These are phyloP conservation scores for Fregata magnificens DNA, from an alignment of 2,113 vertebrate species.

Conservation along the genomic window DNA sequence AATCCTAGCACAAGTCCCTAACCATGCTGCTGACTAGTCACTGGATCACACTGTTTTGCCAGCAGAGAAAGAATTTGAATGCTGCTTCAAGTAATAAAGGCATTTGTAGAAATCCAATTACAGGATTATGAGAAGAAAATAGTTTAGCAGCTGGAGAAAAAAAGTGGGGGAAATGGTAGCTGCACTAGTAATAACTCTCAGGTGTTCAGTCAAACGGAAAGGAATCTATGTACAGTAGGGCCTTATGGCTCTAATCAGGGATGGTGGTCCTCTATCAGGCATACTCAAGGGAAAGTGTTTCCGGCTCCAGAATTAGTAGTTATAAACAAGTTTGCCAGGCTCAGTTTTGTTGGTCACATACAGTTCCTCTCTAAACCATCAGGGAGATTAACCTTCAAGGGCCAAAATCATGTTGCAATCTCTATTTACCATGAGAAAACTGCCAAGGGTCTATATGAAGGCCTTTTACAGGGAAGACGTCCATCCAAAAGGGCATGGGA, in stretches of 20 bases:
- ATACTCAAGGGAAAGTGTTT: not conserved
- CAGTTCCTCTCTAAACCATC: not conserved
- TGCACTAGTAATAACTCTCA: not conserved
- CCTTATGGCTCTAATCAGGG: not conserved
- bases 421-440: not conserved
- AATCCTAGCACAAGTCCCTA: not conserved
- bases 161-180: not conserved
- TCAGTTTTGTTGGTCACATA: not conserved
- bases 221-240: not conserved
- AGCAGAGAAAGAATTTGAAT: constrained; percentile 18
- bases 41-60: constrained; percentile 37
- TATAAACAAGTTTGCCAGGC: not conserved
- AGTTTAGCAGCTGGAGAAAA: constrained; percentile 5
- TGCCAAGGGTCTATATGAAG: not conserved
- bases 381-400: not conserved
- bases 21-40: not conserved
- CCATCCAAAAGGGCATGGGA: not conserved
- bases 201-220: not conserved
- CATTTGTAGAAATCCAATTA: constrained; percentile 49
- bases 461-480: not conserved
- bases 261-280: not conserved
- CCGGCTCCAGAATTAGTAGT: not conserved
- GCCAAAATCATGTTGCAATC: not conserved
- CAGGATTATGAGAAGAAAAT: constrained; percentile 46
- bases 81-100: not conserved